A percentile compares a stretch with the other conserved stretches of the same genome.
Evolutionary conservation across 2,797 vertebrate species (phyloP).

Genomic region (Typhlichthys eigenmanni): DNA sequence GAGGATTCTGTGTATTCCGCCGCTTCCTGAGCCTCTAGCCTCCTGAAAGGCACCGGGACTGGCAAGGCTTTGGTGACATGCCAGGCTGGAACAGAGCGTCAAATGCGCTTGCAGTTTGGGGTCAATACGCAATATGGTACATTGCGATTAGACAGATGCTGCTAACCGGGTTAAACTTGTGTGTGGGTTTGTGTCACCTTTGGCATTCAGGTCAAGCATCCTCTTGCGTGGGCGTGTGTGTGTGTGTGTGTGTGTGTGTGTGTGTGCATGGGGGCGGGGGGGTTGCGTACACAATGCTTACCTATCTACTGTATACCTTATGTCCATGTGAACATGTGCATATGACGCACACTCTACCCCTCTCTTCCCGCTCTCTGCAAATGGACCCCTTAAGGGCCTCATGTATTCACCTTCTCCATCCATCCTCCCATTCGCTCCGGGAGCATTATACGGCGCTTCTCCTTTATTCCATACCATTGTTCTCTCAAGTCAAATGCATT

Average conservation of each 20-base stretch:
- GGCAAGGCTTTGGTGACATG: conserved; percentile 34
- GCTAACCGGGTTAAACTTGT: conserved; percentile 11
- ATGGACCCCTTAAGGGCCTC: conserved; percentile 44
- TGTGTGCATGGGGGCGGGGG: conserved; percentile 11
- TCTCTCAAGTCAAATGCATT: conserved; percentile 72
- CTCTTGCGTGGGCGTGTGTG: background rate
- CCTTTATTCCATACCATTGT: conserved; percentile 73
- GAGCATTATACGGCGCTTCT: conserved; percentile 57
- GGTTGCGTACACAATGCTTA: too few species aligned
- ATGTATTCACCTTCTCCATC: conserved; percentile 29
- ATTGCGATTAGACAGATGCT: conserved; percentile 68
- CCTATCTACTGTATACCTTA: too few species aligned
- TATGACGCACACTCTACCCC: conserved; percentile 3
- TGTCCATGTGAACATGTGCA: too few species aligned
- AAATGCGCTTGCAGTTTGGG: conserved; percentile 36
- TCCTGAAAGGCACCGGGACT: conserved; percentile 7
- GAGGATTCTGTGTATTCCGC: conserved; percentile 29
- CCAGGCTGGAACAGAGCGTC: conserved; percentile 32
- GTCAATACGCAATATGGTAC: conserved; percentile 41
- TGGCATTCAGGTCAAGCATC: too few species aligned
- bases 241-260: conserved; percentile 2
- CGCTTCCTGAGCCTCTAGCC: conserved; percentile 22
- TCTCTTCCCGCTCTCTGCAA: conserved; percentile 10
- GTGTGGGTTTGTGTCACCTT: conserved; percentile 6
- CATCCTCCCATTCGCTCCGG: conserved; percentile 50